These are phyloP conservation scores for Nycticebus coucang DNA, from an alignment of 2,113 vertebrate species.

Conservation along the genomic window DNA sequence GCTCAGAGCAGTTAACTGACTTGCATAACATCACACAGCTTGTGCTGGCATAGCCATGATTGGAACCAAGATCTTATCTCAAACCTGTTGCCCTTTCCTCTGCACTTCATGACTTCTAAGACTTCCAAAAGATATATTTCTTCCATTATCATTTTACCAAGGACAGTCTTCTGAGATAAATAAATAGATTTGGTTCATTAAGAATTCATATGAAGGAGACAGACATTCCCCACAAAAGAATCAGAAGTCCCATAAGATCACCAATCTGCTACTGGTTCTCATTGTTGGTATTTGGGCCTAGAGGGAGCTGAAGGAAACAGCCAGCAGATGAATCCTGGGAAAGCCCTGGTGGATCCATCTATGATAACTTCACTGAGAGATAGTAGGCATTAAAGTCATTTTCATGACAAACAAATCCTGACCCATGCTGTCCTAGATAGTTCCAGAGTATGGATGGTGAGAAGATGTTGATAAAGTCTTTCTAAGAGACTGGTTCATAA, in stretches of 20 bases:
- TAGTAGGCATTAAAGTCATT: slow-evolving; percentile 32
- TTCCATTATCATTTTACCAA: slow-evolving; percentile 33
- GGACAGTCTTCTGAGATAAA: slow-evolving; percentile 32
- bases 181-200: background rate
- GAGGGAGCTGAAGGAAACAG: background rate
- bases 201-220: slow-evolving; percentile 36
- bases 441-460: background rate
- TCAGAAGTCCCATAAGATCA: slow-evolving; percentile 26
- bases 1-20: slow-evolving; percentile 13
- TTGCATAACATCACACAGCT: background rate
- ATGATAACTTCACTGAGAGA: background rate
- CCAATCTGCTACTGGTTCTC: background rate
- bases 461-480: slow-evolving; percentile 35
- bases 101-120: background rate
- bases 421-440: slow-evolving; percentile 20
- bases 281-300: background rate
- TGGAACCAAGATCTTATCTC: background rate
- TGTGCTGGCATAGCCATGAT: background rate
- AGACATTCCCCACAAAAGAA: background rate
- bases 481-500: slow-evolving; percentile 53
- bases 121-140: slow-evolving; percentile 20
- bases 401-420: slow-evolving; percentile 52
- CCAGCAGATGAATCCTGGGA: background rate
- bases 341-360: background rate
- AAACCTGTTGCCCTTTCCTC: background rate